These are phyloP conservation scores for Parazoanthus darwini DNA, from an alignment of 92 coral and sea anemone species.

Conservation along the genomic window DNA sequence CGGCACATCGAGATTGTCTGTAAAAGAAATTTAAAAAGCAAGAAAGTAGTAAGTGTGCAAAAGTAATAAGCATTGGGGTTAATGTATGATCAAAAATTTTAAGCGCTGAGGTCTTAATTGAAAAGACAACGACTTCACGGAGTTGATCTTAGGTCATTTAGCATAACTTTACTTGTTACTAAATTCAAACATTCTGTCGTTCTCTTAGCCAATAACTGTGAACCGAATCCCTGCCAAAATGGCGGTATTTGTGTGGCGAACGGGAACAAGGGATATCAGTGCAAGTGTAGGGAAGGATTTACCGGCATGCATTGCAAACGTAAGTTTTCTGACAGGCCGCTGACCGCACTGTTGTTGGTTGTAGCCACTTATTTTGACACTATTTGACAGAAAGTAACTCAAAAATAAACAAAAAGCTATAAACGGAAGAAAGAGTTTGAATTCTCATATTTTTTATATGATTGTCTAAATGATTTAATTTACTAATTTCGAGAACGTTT, in stretches of 20 bases:
- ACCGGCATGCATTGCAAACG: slow-evolving; percentile 88
- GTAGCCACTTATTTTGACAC: not conserved
- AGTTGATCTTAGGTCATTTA: not conserved
- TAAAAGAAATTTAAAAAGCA: no score
- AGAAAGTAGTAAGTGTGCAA: no score
- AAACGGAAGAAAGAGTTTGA: not conserved
- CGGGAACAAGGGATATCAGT: slow-evolving; percentile 75
- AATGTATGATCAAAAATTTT: no score
- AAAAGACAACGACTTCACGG: not conserved
- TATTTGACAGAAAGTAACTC: not conserved
- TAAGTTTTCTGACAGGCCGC: slow-evolving; percentile 49
- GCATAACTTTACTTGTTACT: not conserved
- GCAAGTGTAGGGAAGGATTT: slow-evolving; percentile 96
- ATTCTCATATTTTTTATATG: no score
- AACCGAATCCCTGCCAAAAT: slow-evolving; percentile 86
- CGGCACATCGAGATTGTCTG: no score
- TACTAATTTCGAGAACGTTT: no score
- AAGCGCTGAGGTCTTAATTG: not conserved
- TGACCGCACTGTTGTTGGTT: not conserved
- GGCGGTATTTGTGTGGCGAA: slow-evolving; percentile 74
- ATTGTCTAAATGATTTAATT: no score
- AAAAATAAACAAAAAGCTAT: not conserved
- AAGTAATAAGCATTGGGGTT: no score
- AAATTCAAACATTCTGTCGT: not conserved
- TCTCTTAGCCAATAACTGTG: slow-evolving; percentile 70